Evolutionary conservation across 2,797 vertebrate species (phyloP), one percentile per base, ranked within the genome.

Genomic region (Parotocinclus haroldoi): DNA sequence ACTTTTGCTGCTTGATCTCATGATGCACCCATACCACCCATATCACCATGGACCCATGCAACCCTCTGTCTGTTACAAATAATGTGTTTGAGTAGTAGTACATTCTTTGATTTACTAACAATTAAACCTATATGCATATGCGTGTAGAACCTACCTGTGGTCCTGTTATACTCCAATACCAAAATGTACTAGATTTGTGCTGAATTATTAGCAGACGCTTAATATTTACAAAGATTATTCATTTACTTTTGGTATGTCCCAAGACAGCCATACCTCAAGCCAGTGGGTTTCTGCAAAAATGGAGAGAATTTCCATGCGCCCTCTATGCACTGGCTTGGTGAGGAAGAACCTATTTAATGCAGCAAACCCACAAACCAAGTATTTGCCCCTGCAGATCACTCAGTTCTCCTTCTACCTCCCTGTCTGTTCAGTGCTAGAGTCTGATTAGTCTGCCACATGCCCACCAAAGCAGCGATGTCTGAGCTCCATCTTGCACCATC

Each of bases 401-500:
- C 66, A 27, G 54, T 68, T 54, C 8, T 65, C 45, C 70, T 74
- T 69, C 73, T 72, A 76, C 74, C 51, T 62, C 74, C 55, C 9
- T 49, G 27, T 0, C 57, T 58, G 59, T 38, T 61, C 42, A 18
- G 9, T 42, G 2, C 39, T 16, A 78, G 76, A 69, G 78, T 76
- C 68, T 78, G 74, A 81, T 88, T 79, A 82, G 73, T 71, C 75
- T 27, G 27, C 27, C 27, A 27, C 5, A 27, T 27, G 27, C 27
- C 27, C 5, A 27, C 27, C 27, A 27, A 27, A 27, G 27, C 27
- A 27, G 27, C 27, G 27, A 27, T 71, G 65, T 73, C 81, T 74
- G 80, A 73, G 79, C 75, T 71, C 74, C 68, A 60, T 79, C 80
- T 76, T 67, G 74, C 71, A 64, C 78, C 80, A 79, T 78, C 81